Conservation (phyloP, 2,797 vertebrate species). For the Urocyon cinereoargenteus region DNA sequence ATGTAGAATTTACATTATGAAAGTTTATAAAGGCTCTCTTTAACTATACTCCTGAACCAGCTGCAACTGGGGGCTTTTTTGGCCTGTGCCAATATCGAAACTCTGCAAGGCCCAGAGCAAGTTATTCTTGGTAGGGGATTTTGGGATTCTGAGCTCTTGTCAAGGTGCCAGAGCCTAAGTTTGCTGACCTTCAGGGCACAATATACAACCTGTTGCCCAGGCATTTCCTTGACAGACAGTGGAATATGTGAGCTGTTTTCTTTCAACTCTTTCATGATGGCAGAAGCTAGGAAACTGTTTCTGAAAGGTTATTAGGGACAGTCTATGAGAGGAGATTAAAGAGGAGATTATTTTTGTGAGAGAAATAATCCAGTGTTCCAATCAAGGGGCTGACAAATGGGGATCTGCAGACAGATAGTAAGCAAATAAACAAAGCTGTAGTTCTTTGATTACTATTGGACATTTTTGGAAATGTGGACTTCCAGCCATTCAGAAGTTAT, state of each 20-base stretch:
- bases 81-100: slow-evolving; percentile 4
- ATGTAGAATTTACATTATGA: neutral
- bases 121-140: slow-evolving; percentile 76
- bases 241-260: neutral
- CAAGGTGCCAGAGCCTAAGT: slow-evolving; percentile 60
- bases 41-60: slow-evolving; percentile 39
- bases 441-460: neutral
- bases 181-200: slow-evolving; percentile 66
- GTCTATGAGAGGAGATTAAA: neutral
- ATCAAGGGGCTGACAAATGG: too few relatives aligned
- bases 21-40: neutral
- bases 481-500: neutral
- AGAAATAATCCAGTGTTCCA: too few relatives aligned
- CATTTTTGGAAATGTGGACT: neutral
- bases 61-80: slow-evolving; percentile 44
- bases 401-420: neutral
- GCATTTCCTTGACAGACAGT: slow-evolving; percentile 58
- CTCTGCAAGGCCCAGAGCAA: neutral
- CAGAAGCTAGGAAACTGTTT: neutral
- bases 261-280: slow-evolving; percentile 63
- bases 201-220: slow-evolving; percentile 35
- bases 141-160: slow-evolving; percentile 75
- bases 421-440: neutral
- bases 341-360: too few relatives aligned
- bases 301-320: neutral